A percentile compares a stretch with the other conserved stretches of the same genome.
phyloP scores from a whole-genome alignment of 2,113 vertebrate species.

The Petaurus breviceps region DNA sequence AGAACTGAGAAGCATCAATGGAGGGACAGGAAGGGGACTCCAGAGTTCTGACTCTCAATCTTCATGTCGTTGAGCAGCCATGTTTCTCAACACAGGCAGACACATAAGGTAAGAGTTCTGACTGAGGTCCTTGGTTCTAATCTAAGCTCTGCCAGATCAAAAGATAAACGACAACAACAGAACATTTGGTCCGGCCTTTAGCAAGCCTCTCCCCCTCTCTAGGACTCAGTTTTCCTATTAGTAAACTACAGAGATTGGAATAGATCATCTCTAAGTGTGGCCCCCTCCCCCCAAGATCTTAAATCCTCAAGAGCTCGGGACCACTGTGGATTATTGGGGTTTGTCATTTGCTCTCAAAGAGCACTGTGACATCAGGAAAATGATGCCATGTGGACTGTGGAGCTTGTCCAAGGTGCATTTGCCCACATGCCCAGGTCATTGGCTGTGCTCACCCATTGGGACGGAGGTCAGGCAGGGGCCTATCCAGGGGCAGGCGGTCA shows the following conservation, averaged over 20 bases:
- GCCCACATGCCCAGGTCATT: not conserved
- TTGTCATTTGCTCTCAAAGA: too few relatives aligned
- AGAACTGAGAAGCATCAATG: not conserved
- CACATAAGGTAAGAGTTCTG: not conserved
- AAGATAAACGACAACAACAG: not conserved
- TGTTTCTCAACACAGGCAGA: not conserved
- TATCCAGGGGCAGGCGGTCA: conserved; percentile 93
- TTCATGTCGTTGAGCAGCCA: not conserved
- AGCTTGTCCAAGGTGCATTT: fast-evolving
- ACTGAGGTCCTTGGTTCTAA: not conserved
- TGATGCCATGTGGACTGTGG: too few relatives aligned
- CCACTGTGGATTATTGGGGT: too few relatives aligned
- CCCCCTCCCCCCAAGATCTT: not conserved
- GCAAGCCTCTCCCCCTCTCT: too few relatives aligned
- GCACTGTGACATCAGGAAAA: too few relatives aligned
- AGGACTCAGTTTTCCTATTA: not conserved
- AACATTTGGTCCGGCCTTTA: too few relatives aligned
- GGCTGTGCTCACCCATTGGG: conserved; percentile 91
- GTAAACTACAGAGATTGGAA: not conserved
- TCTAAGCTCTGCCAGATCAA: not conserved
- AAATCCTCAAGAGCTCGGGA: not conserved
- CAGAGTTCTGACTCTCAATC: not conserved
- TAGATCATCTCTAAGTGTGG: not conserved
- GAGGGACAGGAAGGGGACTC: not conserved
- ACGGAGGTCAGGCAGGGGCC: conserved; percentile 93